Evolutionary conservation across 2,797 vertebrate genomes (phyloP), one percentile per base, ranked within the genome.

Genomic region (Hemitrygon akajei): DNA sequence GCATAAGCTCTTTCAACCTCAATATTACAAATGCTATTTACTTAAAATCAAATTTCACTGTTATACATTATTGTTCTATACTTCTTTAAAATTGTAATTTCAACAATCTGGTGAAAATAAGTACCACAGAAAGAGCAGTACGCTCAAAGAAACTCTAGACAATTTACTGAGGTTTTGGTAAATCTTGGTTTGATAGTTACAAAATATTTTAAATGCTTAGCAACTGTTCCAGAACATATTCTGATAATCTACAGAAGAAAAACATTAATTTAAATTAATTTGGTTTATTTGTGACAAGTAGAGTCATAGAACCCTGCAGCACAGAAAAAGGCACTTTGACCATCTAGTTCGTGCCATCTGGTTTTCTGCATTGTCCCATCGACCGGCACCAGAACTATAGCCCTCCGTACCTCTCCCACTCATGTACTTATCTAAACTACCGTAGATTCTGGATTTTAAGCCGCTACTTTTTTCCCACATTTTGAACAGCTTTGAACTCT

Each of bases 181-280:
- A 94, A 94, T 76, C 77, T 73, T 58, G 86, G 94, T 82, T 34
- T 77, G 63, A 76, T 94, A 95, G 95, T 94, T 94, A 94, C 91
- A 94, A 47, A 91, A 76, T 6, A 94, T 80, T 91, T 91, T 91
- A 93, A 94, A 95, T 94, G 95, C 40, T 93, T 58, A 94, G 94
- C 94, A 94, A 95, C 10, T 93, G 93, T 94, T 94, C 86, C 94
- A 94, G 95, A 94, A 94, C 56, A 71, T 93, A 93, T 94, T 95
- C 94, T 93, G 95, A 94, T 60, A 95, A 95, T 94, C 93, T 71
- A 94, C 91, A 95, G 80, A 94, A 95, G 80, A 94, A 93, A 94
- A 96, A 94, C 94, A 93, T 95, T 95, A 95, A 95, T 95, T 3
- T 94, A 95, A 94, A 94, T 94, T 96, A 91, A 91, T 93, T 94